A percentile compares a stretch with the other conserved stretches of the same genome.
phyloP scores from a whole-genome alignment of 2,888 invertebrate genomes.

The Tromatobia lineatoria region DNA sequence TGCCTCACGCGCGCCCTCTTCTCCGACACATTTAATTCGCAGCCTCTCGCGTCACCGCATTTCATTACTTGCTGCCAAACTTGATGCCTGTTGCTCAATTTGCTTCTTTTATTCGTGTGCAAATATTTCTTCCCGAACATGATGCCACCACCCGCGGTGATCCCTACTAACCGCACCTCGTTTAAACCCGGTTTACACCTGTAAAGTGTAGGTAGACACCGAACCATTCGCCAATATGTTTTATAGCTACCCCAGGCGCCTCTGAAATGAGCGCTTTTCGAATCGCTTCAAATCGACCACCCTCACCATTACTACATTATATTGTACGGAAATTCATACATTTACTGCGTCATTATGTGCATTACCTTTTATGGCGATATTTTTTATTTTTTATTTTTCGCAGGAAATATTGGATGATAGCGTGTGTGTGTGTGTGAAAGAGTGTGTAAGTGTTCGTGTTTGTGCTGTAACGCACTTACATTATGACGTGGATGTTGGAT shows the following conservation, averaged over 20 bases:
- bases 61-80: constrained; percentile 16
- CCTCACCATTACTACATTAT: constrained; percentile 76
- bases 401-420: background rate
- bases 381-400: constrained; percentile 28
- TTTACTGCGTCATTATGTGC: constrained; percentile 63
- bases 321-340: constrained; percentile 73
- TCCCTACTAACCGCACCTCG: constrained; percentile 81
- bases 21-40: background rate
- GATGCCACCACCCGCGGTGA: constrained; percentile 74
- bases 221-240: constrained; percentile 67
- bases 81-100: background rate
- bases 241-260: constrained; percentile 71
- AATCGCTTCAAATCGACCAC: constrained; percentile 8
- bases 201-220: constrained; percentile 65
- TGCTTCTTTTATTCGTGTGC: constrained; percentile 35
- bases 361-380: constrained; percentile 55
- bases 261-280: constrained; percentile 61
- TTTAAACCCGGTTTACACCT: constrained; percentile 82
- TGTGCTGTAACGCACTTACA: constrained; percentile 79
- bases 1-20: background rate
- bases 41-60: background rate
- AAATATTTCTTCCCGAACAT: constrained; percentile 73
- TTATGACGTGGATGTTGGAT: constrained; percentile 81
- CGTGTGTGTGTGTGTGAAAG: background rate
- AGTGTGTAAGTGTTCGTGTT: constrained; percentile 4